Conservation (phyloP, 2,888 invertebrate genomes). For the Cataglyphis rosenhaueri region DNA sequence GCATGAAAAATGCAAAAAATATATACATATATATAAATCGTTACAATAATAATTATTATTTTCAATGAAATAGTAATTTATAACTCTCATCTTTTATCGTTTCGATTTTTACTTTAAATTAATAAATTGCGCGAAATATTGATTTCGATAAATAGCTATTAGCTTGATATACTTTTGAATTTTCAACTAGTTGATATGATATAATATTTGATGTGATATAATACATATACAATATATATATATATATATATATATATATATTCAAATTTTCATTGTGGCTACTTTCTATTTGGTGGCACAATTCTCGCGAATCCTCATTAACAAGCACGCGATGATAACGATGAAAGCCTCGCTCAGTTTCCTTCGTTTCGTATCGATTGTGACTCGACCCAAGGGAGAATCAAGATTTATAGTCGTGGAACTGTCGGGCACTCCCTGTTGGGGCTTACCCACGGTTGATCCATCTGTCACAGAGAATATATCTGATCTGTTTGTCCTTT, state of each 20-base stretch:
- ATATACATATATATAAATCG: not conserved
- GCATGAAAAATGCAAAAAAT: not conserved
- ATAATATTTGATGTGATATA: too few relatives aligned
- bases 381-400: conserved; percentile 58
- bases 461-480: conserved; percentile 58
- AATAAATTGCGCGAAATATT: not conserved
- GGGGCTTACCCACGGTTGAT: conserved; percentile 55
- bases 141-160: not conserved
- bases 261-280: conserved; percentile 15
- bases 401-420: conserved; percentile 64
- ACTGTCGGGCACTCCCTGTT: conserved; percentile 54
- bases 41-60: not conserved
- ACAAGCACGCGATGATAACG: conserved; percentile 36
- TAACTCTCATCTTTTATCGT: not conserved
- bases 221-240: too few relatives aligned
- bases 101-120: not conserved
- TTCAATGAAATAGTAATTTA: not conserved
- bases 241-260: not conserved
- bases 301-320: conserved; percentile 43
- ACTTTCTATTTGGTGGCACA: conserved; percentile 14
- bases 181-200: not conserved
- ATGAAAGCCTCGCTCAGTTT: conserved; percentile 57
- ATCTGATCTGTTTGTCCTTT: conserved; percentile 55
- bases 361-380: conserved; percentile 61
- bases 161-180: not conserved